phyloP scores from a whole-genome alignment of 2,888 invertebrate species.

The Athrips mouffetella region DNA sequence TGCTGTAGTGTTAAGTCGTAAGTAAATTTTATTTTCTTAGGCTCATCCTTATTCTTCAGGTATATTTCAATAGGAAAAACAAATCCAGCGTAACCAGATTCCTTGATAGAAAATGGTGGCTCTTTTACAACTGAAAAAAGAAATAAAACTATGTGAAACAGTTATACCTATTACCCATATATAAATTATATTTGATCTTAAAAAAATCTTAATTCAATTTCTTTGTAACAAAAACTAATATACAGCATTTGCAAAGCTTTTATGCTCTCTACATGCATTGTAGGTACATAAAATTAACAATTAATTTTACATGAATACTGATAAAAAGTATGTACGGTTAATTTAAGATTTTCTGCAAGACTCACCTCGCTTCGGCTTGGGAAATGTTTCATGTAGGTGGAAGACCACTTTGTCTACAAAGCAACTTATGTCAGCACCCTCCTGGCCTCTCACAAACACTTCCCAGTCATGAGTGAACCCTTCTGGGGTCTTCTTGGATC shows the following conservation, averaged over 20 bases:
- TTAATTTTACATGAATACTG: background rate
- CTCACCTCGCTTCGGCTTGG: slow-evolving; percentile 92
- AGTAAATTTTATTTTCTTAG: slow-evolving; percentile 87
- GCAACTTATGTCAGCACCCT: slow-evolving; percentile 90
- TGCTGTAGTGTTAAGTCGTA: slow-evolving; percentile 92
- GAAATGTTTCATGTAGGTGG: slow-evolving; percentile 93
- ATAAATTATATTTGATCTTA: slow-evolving; percentile 15
- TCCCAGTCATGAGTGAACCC: slow-evolving; percentile 99
- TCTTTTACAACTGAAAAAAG: slow-evolving; percentile 87
- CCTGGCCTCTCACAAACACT: slow-evolving; percentile 93
- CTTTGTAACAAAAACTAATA: no score
- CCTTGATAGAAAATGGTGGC: slow-evolving; percentile 92
- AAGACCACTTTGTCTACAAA: slow-evolving; percentile 97
- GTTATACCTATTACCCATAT: background rate
- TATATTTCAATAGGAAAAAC: slow-evolving; percentile 92
- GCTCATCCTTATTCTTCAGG: slow-evolving; percentile 92
- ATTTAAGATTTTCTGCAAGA: no score
- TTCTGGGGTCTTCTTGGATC: slow-evolving; percentile 89
- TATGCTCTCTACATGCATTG: no score
- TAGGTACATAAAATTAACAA: background rate
- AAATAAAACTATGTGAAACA: no score
- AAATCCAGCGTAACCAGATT: slow-evolving; percentile 98
- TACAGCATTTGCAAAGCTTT: no score
- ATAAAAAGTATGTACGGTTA: background rate
- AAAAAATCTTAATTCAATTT: slow-evolving; percentile 9